Conservation (phyloP, 2,113 vertebrate species). For the Vimba vimba region DNA sequence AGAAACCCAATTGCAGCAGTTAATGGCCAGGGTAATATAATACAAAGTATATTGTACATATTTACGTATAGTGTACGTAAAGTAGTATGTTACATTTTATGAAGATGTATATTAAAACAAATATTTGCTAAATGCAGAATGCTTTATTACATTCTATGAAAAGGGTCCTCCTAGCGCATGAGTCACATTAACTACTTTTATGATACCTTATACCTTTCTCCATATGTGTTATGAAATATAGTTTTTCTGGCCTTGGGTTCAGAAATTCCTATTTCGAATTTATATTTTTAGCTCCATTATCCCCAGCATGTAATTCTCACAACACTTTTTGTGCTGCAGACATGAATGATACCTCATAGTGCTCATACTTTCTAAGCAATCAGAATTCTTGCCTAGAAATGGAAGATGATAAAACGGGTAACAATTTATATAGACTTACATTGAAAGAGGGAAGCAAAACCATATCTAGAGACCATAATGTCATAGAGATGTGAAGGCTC, state of each 20-base stretch:
- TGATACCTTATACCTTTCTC: not conserved
- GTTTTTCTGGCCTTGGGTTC: not conserved
- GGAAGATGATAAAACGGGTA: not conserved
- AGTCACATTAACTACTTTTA: not conserved
- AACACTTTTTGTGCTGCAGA: not conserved
- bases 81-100: no score
- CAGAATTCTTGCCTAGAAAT: not conserved
- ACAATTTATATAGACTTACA: not conserved
- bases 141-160: not conserved
- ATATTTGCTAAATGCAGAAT: not conserved
- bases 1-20: not conserved
- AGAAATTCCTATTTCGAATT: not conserved
- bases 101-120: no score
- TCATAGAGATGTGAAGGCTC: not conserved
- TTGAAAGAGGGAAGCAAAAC: not conserved
- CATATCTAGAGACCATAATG: not conserved
- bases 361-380: not conserved
- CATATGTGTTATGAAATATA: not conserved
- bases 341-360: not conserved
- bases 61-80: no score
- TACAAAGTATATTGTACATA: no score
- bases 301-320: not conserved
- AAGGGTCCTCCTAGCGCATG: not conserved
- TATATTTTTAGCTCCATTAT: not conserved
- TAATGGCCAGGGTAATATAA: no score